These are phyloP conservation scores for Eristalinus sepulchralis DNA, from an alignment of 2,888 invertebrate species.

Conservation along the genomic window DNA sequence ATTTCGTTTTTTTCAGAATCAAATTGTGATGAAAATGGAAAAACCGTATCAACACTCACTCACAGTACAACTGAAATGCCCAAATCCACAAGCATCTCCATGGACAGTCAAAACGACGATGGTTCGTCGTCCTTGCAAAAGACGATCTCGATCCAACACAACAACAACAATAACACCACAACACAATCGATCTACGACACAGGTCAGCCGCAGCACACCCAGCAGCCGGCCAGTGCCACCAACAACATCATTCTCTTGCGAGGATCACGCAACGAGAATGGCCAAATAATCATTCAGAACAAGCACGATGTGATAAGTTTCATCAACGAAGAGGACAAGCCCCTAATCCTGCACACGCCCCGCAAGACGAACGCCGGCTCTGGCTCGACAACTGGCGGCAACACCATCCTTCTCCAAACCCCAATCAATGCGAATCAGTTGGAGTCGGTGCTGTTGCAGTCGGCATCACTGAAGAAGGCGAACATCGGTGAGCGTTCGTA, in stretches of 20 bases:
- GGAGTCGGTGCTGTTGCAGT: constrained; percentile 77
- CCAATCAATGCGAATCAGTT: constrained; percentile 80
- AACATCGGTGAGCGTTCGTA: constrained; percentile 66
- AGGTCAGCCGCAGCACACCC: constrained; percentile 74
- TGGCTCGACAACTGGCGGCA: constrained; percentile 69
- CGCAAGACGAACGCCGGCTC: constrained; percentile 67
- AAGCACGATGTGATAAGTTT: constrained; percentile 81
- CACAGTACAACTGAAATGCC: constrained; percentile 55
- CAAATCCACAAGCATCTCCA: constrained; percentile 48
- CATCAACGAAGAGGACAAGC: constrained; percentile 76
- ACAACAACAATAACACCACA: constrained; percentile 9
- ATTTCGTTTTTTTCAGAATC: constrained; percentile 70
- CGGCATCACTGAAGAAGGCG: constrained; percentile 74
- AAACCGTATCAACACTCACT: constrained; percentile 49
- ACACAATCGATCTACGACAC: constrained; percentile 70
- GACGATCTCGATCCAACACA: constrained; percentile 66
- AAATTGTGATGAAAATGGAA: constrained; percentile 72
- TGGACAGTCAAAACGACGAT: constrained; percentile 55
- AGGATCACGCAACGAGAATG: constrained; percentile 81
- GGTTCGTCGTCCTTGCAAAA: constrained; percentile 45
- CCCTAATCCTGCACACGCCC: constrained; percentile 62
- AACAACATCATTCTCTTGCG: constrained; percentile 80
- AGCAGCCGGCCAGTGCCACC: constrained; percentile 71
- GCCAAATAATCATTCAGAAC: constrained; percentile 81
- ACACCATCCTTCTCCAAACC: constrained; percentile 79